Conservation (phyloP, 2,113 vertebrate species). For the Gallinago jamesoni region DNA sequence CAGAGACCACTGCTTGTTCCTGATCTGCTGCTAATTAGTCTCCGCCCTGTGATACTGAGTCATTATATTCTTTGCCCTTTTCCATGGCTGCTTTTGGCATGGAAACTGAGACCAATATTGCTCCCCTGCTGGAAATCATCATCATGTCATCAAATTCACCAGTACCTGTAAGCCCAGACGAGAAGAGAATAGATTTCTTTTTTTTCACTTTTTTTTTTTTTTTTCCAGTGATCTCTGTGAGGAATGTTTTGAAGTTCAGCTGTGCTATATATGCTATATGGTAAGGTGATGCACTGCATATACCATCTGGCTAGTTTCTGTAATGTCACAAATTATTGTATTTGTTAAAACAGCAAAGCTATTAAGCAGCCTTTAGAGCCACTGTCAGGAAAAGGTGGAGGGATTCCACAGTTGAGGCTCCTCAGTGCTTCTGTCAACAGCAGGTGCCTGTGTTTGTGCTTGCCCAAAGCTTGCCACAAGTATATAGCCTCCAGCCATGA, state of each 20-base stretch:
- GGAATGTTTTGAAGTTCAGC: neutral
- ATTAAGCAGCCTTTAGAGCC: neutral
- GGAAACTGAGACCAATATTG: slow-evolving; percentile 43
- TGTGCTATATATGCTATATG: neutral
- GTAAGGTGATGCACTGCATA: neutral
- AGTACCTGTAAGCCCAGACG: neutral
- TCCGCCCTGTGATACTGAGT: slow-evolving; percentile 42
- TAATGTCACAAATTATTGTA: neutral
- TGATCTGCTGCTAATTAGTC: slow-evolving; percentile 52
- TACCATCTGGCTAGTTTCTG: neutral
- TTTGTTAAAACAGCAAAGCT: neutral
- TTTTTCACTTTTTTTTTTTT: neutral
- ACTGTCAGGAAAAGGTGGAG: neutral
- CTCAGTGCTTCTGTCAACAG: neutral
- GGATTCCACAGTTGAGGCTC: neutral
- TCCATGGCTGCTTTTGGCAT: slow-evolving; percentile 39
- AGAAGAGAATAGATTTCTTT: neutral
- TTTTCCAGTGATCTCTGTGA: neutral
- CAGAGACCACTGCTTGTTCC: slow-evolving; percentile 36
- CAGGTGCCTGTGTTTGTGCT: neutral
- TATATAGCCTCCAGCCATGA: neutral
- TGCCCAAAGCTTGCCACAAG: neutral
- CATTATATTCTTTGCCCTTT: slow-evolving; percentile 55
- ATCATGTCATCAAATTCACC: neutral
- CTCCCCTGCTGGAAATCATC: slow-evolving; percentile 32